Evolutionary conservation across 2,113 vertebrate genomes (phyloP).

Genomic region (Balaeniceps rex): DNA sequence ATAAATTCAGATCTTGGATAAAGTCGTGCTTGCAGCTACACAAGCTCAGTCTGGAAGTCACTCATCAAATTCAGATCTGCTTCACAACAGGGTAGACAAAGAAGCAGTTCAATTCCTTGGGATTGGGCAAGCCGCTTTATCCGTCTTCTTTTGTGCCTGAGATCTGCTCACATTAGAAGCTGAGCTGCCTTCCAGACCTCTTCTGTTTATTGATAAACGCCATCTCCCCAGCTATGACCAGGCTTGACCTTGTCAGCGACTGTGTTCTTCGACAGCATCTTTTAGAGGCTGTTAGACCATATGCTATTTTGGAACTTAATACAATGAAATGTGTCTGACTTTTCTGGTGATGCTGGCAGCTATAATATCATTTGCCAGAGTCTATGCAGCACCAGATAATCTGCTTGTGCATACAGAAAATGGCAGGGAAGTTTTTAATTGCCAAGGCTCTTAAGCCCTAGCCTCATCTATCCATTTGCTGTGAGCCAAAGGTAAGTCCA

Average conservation of each 20-base stretch:
- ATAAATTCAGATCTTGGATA: background rate
- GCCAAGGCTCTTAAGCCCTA: background rate
- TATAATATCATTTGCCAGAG: background rate
- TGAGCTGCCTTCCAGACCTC: background rate
- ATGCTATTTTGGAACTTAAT: background rate
- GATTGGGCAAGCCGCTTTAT: background rate
- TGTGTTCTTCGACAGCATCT: background rate
- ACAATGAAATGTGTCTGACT: background rate
- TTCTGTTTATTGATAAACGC: background rate
- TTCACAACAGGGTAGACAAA: background rate
- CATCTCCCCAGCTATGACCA: background rate
- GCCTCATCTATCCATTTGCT: background rate
- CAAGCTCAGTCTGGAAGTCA: background rate
- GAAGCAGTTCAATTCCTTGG: background rate
- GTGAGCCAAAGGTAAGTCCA: background rate
- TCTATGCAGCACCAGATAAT: background rate
- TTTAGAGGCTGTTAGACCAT: background rate
- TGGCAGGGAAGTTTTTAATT: background rate
- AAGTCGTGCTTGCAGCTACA: background rate
- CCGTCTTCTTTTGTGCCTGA: background rate
- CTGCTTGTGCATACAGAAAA: background rate
- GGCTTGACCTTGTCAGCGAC: background rate
- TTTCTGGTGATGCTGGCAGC: background rate
- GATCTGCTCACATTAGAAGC: background rate
- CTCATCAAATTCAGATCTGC: background rate